Base-by-base conservation (phyloP, 2,888 invertebrate genomes). In the Folsomia candida region DNA sequence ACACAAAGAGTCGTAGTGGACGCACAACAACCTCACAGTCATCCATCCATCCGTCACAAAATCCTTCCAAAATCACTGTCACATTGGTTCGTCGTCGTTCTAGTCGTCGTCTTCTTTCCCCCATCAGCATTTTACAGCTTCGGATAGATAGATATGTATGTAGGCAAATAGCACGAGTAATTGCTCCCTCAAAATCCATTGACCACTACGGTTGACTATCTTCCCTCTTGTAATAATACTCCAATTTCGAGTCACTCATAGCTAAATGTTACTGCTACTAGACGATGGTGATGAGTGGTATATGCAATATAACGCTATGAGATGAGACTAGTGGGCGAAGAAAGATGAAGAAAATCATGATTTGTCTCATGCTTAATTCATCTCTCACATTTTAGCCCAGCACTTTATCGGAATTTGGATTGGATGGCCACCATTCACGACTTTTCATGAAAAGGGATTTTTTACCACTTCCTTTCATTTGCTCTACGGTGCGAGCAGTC, bases 321-420 rank as follows among this genome's bases (percentile, higher is more conserved):
- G 14, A 37, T 37, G 14, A 37, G 37, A 14, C 37, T 37, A 37
- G 37, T 37, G 37, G 37, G 37, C 37, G 37, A 37, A 9, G 37
- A 37, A 4, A 14, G 37, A 37, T 9, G 37, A 37, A 37, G 37
- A 4, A 37, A 37, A 37, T 37, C 37, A 37, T 37, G 37, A 37
- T 37, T 37, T 37, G 37, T 37, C 37, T 37, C 37, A 37, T 37
- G 6, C 37, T 37, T 54, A 54, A 54, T 54, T 22, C 54, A 20
- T 22, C 54, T 54, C 54, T 54, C 37, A 37, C 37, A 37, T 37
- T 20, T 54, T 54, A 54, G 54, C 20, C 54, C 6, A 18, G 4
- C 54, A 54, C 54, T 54, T 60, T 60, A 60, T 64, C 63, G 37
- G 25, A 64, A 62, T 62, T 62, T 62, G 62, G 18, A 51, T 64